phyloP scores from a whole-genome alignment of 2,888 invertebrate genomes.

The Spodoptera picta region DNA sequence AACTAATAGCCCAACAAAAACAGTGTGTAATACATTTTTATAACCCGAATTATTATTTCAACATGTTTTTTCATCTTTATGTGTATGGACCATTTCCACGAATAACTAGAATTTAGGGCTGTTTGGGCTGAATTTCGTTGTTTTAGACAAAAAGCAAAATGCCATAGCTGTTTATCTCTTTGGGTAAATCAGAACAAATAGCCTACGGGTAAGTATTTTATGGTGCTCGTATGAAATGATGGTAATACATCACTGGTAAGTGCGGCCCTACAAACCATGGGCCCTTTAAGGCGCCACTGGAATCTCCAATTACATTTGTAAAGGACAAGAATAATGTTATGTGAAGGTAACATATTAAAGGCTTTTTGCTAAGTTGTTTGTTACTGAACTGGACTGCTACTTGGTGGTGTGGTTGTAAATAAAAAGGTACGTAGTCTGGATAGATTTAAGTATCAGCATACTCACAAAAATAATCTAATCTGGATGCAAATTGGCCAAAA shows the following conservation, averaged over 20 bases:
- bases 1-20: too few relatives aligned
- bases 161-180: conserved; percentile 37
- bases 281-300: conserved; percentile 17
- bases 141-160: conserved; percentile 25
- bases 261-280: conserved; percentile 21
- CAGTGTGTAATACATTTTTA: too few relatives aligned
- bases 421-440: background rate
- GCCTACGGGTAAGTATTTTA: conserved; percentile 38
- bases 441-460: too few relatives aligned
- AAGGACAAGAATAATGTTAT: conserved; percentile 26
- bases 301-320: conserved; percentile 31
- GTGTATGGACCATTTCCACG: too few relatives aligned
- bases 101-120: background rate
- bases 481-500: too few relatives aligned
- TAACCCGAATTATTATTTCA: too few relatives aligned
- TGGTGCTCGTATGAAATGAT: conserved; percentile 43
- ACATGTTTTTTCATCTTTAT: too few relatives aligned
- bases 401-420: background rate
- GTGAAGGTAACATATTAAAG: conserved; percentile 1
- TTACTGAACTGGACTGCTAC: background rate
- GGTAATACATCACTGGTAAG: conserved; percentile 38
- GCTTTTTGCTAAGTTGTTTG: background rate
- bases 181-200: conserved; percentile 41
- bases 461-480: too few relatives aligned
- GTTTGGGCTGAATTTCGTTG: background rate